These are phyloP conservation scores for Drosophila macrospina DNA, from an alignment of 2,888 invertebrate genomes.

Conservation along the genomic window DNA sequence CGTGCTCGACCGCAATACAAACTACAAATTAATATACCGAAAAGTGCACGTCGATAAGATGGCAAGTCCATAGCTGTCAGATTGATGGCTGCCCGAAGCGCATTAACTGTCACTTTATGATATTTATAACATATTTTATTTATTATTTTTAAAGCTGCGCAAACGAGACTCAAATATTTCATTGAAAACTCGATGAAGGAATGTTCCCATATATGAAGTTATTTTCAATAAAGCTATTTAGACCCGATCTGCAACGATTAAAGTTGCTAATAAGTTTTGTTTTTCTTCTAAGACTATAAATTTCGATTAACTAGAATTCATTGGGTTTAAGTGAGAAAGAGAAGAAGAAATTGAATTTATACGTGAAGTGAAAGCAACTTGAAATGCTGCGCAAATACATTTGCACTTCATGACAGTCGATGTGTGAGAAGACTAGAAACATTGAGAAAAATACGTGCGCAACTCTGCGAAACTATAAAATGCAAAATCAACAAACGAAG, in stretches of 20 bases:
- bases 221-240: too few species aligned
- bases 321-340: background rate
- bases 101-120: too few species aligned
- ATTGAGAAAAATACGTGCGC: constrained; percentile 32
- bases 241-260: too few species aligned
- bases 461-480: constrained; percentile 38
- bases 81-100: constrained; percentile 29
- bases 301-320: too few species aligned
- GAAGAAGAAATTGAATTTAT: background rate
- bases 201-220: too few species aligned
- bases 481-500: constrained; percentile 71
- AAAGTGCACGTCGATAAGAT: constrained; percentile 13
- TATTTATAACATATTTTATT: too few species aligned
- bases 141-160: too few species aligned
- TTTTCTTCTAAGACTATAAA: too few species aligned
- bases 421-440: constrained; percentile 14
- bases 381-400: background rate
- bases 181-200: too few species aligned
- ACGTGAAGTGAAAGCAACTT: background rate
- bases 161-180: background rate
- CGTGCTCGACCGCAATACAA: constrained; percentile 13
- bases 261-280: too few species aligned
- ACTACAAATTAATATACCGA: constrained; percentile 42
- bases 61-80: constrained; percentile 48
- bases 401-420: constrained; percentile 1